Percentiles rank a stretch among this genome's conserved stretches.
Conservation (phyloP, 2,797 vertebrate species). For the Trichosurus vulpecula region DNA sequence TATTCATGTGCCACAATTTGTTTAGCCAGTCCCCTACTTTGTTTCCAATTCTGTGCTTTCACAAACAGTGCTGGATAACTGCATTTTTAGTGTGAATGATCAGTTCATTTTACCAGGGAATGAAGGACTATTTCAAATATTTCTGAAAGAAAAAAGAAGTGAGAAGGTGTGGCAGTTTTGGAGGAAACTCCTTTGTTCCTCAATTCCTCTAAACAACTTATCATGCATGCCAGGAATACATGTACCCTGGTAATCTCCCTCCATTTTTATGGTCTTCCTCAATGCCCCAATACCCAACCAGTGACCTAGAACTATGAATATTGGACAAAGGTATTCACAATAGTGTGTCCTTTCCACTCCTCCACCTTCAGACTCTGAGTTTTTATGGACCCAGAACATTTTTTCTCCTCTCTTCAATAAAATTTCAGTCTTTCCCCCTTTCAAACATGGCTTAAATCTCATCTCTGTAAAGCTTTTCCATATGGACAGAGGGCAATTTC, state of each 20-base stretch:
- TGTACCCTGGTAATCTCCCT: neutral
- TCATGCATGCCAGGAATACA: neutral
- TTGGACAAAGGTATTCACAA: neutral
- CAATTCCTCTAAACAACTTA: neutral
- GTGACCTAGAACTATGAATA: neutral
- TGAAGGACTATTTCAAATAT: neutral
- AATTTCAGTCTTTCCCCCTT: neutral
- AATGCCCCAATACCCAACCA: neutral
- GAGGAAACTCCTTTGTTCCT: neutral
- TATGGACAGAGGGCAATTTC: neutral
- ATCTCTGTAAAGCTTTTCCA: neutral
- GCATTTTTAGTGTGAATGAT: neutral
- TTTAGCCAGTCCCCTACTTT: neutral
- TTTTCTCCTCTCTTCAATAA: neutral
- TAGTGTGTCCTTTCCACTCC: neutral
- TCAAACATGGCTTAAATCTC: neutral
- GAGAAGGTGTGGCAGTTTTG: neutral
- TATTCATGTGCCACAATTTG: neutral
- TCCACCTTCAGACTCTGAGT: slow-evolving; percentile 12
- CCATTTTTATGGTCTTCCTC: neutral
- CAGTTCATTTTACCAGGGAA: neutral
- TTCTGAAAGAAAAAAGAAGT: neutral
- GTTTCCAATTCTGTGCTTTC: neutral
- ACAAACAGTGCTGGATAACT: neutral
- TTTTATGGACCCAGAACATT: neutral